These are phyloP conservation scores for Tachina lurida DNA, from an alignment of 2,888 invertebrate species.

Conservation along the genomic window DNA sequence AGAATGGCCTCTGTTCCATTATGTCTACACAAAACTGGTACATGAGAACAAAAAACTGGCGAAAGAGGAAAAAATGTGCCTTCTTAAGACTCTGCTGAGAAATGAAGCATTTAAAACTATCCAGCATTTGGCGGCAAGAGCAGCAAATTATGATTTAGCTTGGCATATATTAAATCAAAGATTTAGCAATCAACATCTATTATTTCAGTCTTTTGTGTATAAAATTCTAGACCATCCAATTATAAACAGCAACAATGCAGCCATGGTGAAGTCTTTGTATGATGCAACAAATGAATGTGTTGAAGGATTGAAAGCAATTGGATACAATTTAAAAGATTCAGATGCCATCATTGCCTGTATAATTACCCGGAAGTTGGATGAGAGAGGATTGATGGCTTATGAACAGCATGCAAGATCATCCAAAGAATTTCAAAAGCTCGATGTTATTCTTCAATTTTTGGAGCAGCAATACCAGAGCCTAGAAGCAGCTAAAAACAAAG, in stretches of 20 bases:
- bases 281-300: not conserved
- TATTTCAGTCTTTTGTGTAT: not conserved
- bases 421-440: not conserved
- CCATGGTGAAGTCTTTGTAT: conserved; percentile 1
- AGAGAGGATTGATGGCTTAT: not conserved
- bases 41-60: not conserved
- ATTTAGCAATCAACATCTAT: not conserved
- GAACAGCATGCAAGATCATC: not conserved
- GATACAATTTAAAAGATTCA: not conserved
- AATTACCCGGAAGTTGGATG: not conserved
- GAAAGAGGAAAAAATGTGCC: not conserved
- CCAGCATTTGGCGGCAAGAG: not conserved
- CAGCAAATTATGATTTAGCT: not conserved
- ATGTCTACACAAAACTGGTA: not conserved
- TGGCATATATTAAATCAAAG: not conserved
- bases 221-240: not conserved
- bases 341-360: not conserved
- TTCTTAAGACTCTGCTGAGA: not conserved
- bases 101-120: not conserved
- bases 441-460: not conserved
- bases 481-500: not conserved
- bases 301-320: not conserved
- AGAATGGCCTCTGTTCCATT: not conserved
- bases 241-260: not conserved
- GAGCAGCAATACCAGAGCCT: not conserved